Conservation (phyloP, 2,888 invertebrate genomes). For the Aphrophora alni region DNA sequence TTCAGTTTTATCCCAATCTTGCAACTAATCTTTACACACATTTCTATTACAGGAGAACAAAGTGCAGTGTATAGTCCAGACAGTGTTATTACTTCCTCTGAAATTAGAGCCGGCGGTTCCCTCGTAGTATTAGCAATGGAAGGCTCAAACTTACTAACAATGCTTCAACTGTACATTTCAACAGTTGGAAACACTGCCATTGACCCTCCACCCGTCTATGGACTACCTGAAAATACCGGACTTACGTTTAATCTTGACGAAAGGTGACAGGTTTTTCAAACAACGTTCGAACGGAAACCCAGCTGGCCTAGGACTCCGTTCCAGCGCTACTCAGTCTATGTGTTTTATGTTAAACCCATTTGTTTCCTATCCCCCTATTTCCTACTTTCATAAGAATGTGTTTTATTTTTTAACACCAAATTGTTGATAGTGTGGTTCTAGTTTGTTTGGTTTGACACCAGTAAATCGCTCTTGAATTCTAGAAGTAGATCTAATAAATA, state of each 20-base stretch:
- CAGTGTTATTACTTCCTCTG: slow-evolving; percentile 75
- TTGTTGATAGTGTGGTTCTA: not conserved
- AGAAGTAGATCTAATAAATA: not conserved
- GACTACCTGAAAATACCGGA: slow-evolving; percentile 56
- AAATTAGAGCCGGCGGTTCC: slow-evolving; percentile 75
- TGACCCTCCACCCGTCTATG: slow-evolving; percentile 47
- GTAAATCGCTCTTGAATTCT: not conserved
- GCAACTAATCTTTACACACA: no score
- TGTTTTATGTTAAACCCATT: slow-evolving; percentile 26
- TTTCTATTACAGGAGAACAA: slow-evolving; percentile 66
- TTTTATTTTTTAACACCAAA: not conserved
- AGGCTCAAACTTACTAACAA: slow-evolving; percentile 69
- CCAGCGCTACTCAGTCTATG: not conserved
- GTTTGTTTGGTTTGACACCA: not conserved
- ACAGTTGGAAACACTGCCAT: slow-evolving; percentile 50
- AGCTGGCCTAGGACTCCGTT: slow-evolving; percentile 27
- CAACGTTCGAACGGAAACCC: not conserved
- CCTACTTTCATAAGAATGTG: not conserved
- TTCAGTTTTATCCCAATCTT: no score
- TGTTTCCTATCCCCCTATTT: slow-evolving; percentile 28
- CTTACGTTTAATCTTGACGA: slow-evolving; percentile 55
- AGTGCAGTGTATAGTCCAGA: slow-evolving; percentile 82
- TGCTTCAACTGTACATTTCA: slow-evolving; percentile 62
- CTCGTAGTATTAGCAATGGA: slow-evolving; percentile 73
- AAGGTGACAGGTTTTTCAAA: slow-evolving; percentile 33